Conservation (phyloP, 1,140 invertebrate species). For the Micrasema minimum region DNA sequence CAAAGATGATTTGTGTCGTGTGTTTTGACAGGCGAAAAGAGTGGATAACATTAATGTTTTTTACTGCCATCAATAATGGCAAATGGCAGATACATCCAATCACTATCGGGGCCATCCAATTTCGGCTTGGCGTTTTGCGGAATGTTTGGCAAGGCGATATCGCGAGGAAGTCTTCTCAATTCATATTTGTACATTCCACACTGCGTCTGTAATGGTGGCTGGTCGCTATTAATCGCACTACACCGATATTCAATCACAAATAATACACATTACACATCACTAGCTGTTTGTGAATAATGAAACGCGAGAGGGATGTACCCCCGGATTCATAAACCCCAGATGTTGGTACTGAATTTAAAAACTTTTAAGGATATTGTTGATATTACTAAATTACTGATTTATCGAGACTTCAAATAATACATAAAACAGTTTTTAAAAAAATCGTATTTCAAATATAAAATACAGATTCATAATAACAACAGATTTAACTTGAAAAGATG, state of each 20-base stretch:
- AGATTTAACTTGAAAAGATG: no score
- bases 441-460: no score
- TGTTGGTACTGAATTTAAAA: no score
- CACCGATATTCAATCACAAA: slow-evolving; percentile 26
- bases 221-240: slow-evolving; percentile 27
- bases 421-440: no score
- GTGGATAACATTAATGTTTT: no score
- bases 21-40: no score
- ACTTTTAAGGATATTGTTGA: no score
- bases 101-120: slow-evolving; percentile 1
- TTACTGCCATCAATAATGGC: neutral
- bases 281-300: no score
- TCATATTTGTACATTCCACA: slow-evolving; percentile 42
- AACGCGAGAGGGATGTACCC: neutral
- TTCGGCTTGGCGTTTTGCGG: slow-evolving; percentile 9
- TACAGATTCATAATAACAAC: no score
- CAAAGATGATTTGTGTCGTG: no score
- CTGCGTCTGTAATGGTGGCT: neutral
- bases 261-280: neutral
- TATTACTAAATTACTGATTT: no score
- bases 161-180: slow-evolving; percentile 43
- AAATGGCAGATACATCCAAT: slow-evolving; percentile 2
- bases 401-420: no score
- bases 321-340: neutral
- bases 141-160: slow-evolving; percentile 23